Evolutionary conservation across 2,888 invertebrate species (phyloP), one percentile per base, ranked within the genome.

Genomic region (Dilophus febrilis): DNA sequence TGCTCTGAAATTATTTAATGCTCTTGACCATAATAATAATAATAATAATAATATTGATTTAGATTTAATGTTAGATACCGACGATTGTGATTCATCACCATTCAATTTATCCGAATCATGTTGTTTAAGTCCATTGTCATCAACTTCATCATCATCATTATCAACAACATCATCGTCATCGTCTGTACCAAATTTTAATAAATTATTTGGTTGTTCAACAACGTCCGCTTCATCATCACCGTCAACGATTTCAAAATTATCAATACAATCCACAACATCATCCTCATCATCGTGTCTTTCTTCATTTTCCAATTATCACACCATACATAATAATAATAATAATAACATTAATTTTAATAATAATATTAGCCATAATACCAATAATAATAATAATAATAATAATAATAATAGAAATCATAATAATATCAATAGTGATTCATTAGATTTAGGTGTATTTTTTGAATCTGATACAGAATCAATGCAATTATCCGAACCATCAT

Each of bases 61-160:
- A 42, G 63, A 64, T 47, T 55, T 69, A 18, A 56, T 69, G 28
- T 53, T 74, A 42, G 73, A 73, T 48, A 72, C 71, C 12, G 74
- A 74, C 50, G 4, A 8, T 29, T 71, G 70, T 6, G 72, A 72
- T 45, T 70, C 71, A 28, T 51, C 72, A 36, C 64, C n/a, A n/a
- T n/a, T n/a, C n/a, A n/a, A 56, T 46, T 46, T 54, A 17, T 56
- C 57, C 3, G 56, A 58, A 36, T 53, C 55, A 37, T 59, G 61
- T n/a, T n/a, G n/a, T 37, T 46, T 57, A 14, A 59, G 57, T 45
- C 55, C 57, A n/a, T 37, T 47, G 31, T 11, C 27, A 10, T 35
- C 29, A 40, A 16, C 35, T 28, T 27, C 18, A 30, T 12, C 5
- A 32, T 41, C 45, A 35, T 12, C 40, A 18, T 38, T 38, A 30